A percentile compares a stretch with the other conserved stretches of the same genome.
Conservation (phyloP, 1,140 invertebrate species). For the Xylocopa sonorina region DNA sequence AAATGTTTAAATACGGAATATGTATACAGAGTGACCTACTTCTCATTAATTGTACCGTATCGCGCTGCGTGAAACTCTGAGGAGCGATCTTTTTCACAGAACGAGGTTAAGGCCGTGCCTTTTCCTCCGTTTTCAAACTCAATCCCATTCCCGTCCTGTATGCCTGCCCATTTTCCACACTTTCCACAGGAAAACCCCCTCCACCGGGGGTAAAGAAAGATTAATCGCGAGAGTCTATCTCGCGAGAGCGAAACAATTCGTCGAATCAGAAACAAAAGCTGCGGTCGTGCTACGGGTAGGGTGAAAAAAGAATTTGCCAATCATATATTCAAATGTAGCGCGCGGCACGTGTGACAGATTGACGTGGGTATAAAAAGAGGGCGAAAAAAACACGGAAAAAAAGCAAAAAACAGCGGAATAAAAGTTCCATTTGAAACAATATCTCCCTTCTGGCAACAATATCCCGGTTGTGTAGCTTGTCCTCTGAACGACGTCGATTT, state of each 20-base stretch:
- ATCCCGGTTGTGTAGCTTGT: not conserved
- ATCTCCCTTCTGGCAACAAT: slow-evolving; percentile 22
- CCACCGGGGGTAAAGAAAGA: too few relatives aligned
- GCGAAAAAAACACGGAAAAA: not conserved
- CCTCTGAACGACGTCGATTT: slow-evolving; percentile 6
- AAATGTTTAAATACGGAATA: not conserved
- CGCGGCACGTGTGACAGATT: not conserved
- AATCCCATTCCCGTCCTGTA: not conserved
- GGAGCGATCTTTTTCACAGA: slow-evolving; percentile 7
- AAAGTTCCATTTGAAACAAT: slow-evolving; percentile 5
- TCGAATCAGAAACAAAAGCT: not conserved
- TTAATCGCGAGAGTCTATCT: slow-evolving; percentile 7
- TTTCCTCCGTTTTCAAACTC: not conserved
- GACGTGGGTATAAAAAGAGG: not conserved
- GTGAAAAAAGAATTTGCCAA: slow-evolving; percentile 14
- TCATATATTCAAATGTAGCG: slow-evolving; percentile 29
- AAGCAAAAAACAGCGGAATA: slow-evolving; percentile 27
- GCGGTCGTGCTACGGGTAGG: too few relatives aligned
- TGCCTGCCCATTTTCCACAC: not conserved
- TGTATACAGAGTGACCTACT: not conserved
- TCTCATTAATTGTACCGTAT: slow-evolving; percentile 6
- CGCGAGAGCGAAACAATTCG: not conserved
- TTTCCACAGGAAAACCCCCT: too few relatives aligned
- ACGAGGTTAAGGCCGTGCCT: not conserved
- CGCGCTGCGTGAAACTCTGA: too few relatives aligned